These are phyloP conservation scores for Keiferia lycopersicella DNA, from an alignment of 2,888 invertebrate genomes.

Conservation along the genomic window DNA sequence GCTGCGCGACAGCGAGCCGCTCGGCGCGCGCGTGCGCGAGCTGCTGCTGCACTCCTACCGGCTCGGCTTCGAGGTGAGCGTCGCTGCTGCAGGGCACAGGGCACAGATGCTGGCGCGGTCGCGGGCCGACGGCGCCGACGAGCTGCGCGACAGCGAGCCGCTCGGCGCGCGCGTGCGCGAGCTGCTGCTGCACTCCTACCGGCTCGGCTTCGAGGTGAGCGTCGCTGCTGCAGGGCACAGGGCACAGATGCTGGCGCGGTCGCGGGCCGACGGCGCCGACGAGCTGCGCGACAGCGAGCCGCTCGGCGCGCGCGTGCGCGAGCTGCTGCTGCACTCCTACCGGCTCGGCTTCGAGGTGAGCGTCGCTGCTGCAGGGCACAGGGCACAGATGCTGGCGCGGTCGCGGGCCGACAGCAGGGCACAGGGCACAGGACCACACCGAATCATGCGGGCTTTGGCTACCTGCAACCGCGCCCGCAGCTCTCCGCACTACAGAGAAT, in stretches of 20 bases:
- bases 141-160: conserved; percentile 31
- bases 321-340: conserved; percentile 89
- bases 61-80: conserved; percentile 91
- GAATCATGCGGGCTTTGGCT: too few species aligned
- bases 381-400: conserved; percentile 43
- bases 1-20: conserved; percentile 33
- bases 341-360: conserved; percentile 93
- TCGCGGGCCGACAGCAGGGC: too few species aligned
- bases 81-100: conserved; percentile 51
- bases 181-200: conserved; percentile 90
- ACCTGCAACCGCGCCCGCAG: too few species aligned
- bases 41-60: conserved; percentile 91
- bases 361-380: conserved; percentile 51
- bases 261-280: conserved; percentile 33
- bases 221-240: conserved; percentile 51
- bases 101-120: conserved; percentile 52
- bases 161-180: conserved; percentile 59
- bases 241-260: conserved; percentile 51
- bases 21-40: conserved; percentile 58
- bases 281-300: conserved; percentile 31
- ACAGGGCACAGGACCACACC: conserved; percentile 38
- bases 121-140: conserved; percentile 29
- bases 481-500: too few species aligned
- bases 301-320: conserved; percentile 56
- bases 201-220: conserved; percentile 92